These are phyloP conservation scores for Cryptus viduatorius DNA, from an alignment of 2,888 invertebrate species.

Conservation along the genomic window DNA sequence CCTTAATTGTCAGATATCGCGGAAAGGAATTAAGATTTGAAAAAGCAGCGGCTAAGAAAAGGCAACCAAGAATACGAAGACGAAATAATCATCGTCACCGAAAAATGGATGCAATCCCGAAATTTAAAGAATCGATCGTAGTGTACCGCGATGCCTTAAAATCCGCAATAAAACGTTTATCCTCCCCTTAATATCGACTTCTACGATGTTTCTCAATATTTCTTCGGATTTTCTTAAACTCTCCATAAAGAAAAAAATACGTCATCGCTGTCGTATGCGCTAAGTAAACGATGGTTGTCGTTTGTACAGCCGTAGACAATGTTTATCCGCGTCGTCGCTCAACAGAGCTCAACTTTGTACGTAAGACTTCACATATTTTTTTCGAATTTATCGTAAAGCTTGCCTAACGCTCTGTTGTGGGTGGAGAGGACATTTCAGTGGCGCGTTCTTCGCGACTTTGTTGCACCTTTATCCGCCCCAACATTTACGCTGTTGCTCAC, in stretches of 20 bases:
- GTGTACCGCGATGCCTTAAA: neutral
- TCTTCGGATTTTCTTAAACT: too few relatives aligned
- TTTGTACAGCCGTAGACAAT: constrained; percentile 10
- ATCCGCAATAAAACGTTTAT: neutral
- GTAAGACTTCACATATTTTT: constrained; percentile 3
- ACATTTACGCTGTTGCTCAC: neutral
- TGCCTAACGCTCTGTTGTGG: constrained; percentile 10
- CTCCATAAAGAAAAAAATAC: neutral
- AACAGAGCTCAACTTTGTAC: neutral
- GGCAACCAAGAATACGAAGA: neutral
- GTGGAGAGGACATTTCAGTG: neutral
- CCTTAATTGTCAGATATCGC: constrained; percentile 12
- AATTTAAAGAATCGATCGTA: neutral
- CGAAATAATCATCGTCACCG: neutral
- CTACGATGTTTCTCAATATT: too few relatives aligned
- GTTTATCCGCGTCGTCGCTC: neutral
- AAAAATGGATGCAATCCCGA: neutral
- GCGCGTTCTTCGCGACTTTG: neutral
- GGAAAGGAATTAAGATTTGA: constrained; percentile 5
- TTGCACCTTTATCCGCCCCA: neutral
- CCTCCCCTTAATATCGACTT: too few relatives aligned
- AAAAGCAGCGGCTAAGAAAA: neutral
- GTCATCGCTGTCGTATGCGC: neutral
- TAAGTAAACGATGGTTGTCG: constrained; percentile 4
- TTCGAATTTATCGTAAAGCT: constrained; percentile 45